Evolutionary conservation across 2,797 vertebrate species (phyloP).

Genomic region (Margarornis squamiger): DNA sequence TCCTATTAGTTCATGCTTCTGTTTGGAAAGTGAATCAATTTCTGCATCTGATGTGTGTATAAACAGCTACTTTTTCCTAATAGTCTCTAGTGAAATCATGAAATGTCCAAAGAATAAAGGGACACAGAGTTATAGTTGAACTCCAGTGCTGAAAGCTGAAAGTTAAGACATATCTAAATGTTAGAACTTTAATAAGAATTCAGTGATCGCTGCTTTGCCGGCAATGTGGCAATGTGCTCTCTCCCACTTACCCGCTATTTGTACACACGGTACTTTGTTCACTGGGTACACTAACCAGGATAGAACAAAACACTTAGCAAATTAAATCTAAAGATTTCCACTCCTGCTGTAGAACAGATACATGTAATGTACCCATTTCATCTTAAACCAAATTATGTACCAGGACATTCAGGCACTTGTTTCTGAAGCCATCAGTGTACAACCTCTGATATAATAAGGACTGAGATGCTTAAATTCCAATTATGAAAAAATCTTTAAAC

Average conservation of each 20-base stretch:
- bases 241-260: not conserved
- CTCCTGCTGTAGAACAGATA: slow-evolving; percentile 15
- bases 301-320: not conserved
- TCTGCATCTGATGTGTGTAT: not conserved
- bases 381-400: slow-evolving; percentile 22
- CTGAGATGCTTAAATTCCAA: not conserved
- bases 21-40: slow-evolving; percentile 31
- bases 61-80: not conserved
- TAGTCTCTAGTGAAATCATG: slow-evolving; percentile 20
- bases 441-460: not conserved
- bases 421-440: not conserved
- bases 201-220: not conserved
- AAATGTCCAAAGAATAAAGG: slow-evolving; percentile 10
- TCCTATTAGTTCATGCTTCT: slow-evolving; percentile 20
- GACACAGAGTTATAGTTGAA: not conserved
- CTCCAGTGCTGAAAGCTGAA: not conserved
- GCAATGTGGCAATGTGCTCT: not conserved
- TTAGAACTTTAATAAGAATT: slow-evolving; percentile 11
- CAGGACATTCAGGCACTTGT: slow-evolving; percentile 11
- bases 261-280: not conserved
- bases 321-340: slow-evolving; percentile 24
- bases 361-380: slow-evolving; percentile 9
- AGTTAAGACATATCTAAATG: not conserved
- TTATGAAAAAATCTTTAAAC: not conserved
- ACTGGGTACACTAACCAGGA: not conserved